phyloP scores from a whole-genome alignment of 2,888 invertebrate species.

The Agonum fuliginosum region DNA sequence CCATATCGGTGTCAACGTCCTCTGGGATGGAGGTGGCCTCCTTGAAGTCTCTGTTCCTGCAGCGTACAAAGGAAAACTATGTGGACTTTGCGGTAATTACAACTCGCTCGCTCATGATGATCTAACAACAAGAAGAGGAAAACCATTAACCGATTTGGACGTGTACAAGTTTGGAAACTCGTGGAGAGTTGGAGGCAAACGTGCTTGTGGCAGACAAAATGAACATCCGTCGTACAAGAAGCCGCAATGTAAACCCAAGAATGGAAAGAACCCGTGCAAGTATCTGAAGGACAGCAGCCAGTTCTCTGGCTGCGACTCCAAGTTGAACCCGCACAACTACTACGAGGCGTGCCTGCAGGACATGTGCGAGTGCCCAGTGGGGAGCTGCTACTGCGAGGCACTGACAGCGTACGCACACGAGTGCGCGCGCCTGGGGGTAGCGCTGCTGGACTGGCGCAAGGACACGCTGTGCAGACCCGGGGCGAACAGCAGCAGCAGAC shows the following conservation, averaged over 20 bases:
- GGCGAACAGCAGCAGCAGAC: background rate
- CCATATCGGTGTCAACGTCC: conserved; percentile 85
- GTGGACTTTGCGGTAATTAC: conserved; percentile 96
- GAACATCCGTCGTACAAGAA: conserved; percentile 71
- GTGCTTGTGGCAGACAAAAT: conserved; percentile 79
- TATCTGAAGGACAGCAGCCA: conserved; percentile 71
- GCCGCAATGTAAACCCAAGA: conserved; percentile 72
- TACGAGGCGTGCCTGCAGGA: conserved; percentile 90
- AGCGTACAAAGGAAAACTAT: conserved; percentile 84
- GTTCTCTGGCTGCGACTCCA: conserved; percentile 86
- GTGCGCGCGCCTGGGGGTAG: conserved; percentile 86
- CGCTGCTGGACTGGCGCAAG: conserved; percentile 82
- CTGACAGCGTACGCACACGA: conserved; percentile 92
- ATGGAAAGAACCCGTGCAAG: conserved; percentile 68
- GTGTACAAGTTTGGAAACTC: conserved; percentile 87
- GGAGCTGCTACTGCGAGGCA: conserved; percentile 91
- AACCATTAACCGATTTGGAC: conserved; percentile 79
- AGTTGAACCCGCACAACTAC: conserved; percentile 88
- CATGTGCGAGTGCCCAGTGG: conserved; percentile 89
- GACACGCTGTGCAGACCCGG: conserved; percentile 77
- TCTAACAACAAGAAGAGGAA: conserved; percentile 81
- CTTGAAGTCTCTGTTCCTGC: conserved; percentile 88
- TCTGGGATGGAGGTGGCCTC: conserved; percentile 96
- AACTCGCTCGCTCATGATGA: conserved; percentile 92
- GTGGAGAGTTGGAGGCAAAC: conserved; percentile 91